Percentiles rank a stretch among this genome's conserved stretches.
These are phyloP conservation scores for Uria lomvia DNA, from an alignment of 2,113 vertebrate species.

Conservation along the genomic window DNA sequence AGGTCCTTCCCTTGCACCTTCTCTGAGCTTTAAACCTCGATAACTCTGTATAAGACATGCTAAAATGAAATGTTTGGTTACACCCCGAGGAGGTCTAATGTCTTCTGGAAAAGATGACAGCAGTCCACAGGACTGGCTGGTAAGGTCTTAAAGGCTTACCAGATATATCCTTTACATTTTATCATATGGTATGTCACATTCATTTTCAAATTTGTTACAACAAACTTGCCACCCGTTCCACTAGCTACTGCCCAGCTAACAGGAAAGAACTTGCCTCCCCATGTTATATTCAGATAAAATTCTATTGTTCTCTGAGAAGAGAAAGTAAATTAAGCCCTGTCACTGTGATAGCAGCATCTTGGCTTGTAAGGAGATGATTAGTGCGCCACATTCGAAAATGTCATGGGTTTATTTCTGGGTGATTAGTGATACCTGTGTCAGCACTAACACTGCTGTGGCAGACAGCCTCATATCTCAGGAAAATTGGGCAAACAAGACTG, in stretches of 20 bases:
- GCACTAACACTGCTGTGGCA: neutral
- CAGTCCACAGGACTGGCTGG: neutral
- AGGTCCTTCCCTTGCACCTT: neutral
- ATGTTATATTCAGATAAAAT: neutral
- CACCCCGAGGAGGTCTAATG: neutral
- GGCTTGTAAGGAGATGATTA: neutral
- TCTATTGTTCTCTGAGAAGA: neutral
- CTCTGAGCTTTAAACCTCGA: neutral
- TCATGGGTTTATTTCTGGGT: neutral
- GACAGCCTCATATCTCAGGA: neutral
- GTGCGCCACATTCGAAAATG: neutral
- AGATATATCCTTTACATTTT: neutral
- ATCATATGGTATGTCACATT: no score
- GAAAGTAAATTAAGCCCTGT: neutral
- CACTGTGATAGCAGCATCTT: neutral
- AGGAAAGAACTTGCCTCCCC: neutral
- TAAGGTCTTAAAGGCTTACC: neutral
- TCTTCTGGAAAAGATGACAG: neutral
- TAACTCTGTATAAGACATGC: neutral
- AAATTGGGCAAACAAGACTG: neutral
- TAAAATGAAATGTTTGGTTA: neutral
- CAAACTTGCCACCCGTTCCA: neutral
- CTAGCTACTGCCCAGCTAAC: neutral
- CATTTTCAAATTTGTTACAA: neutral
- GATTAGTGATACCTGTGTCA: slow-evolving; percentile 35